Evolutionary conservation across 2,888 invertebrate genomes (phyloP).

Genomic region (Notodonta ziczac): DNA sequence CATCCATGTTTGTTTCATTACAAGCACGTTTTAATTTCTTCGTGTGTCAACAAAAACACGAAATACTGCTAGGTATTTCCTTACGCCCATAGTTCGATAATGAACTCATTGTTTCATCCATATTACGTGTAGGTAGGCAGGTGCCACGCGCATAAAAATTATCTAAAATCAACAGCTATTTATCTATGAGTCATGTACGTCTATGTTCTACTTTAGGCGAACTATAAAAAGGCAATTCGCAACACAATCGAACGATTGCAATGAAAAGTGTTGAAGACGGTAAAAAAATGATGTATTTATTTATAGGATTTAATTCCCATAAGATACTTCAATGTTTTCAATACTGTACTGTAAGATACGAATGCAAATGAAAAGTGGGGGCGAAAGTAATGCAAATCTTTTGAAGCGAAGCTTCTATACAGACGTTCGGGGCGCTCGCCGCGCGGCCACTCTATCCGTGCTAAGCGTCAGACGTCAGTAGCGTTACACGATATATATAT

Average conservation of each 20-base stretch:
- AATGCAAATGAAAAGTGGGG: no score
- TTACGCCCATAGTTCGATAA: conserved; percentile 15
- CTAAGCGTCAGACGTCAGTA: no score
- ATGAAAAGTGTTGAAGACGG: conserved; percentile 22
- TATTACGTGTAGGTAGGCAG: conserved; percentile 16
- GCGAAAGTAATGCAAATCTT: no score
- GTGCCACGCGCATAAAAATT: conserved; percentile 8
- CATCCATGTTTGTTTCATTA: no score
- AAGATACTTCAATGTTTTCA: background rate
- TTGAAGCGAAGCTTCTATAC: no score
- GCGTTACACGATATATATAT: no score
- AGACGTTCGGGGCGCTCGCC: no score
- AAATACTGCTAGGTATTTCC: no score
- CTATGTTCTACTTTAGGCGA: conserved; percentile 24
- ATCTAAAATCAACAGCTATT: conserved; percentile 16
- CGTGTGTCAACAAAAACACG: no score
- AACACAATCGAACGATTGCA: conserved; percentile 22
- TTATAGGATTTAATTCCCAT: background rate
- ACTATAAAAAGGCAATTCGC: conserved; percentile 33
- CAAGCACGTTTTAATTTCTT: no score
- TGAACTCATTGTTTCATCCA: conserved; percentile 32
- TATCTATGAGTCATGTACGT: conserved; percentile 27
- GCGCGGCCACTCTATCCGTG: no score
- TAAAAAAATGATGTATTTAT: conserved; percentile 16
- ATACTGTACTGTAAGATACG: no score